Percentiles rank a stretch among this genome's conserved stretches.
Evolutionary conservation across 1,140 invertebrate genomes (phyloP).

Genomic region (Drosophila mayri): DNA sequence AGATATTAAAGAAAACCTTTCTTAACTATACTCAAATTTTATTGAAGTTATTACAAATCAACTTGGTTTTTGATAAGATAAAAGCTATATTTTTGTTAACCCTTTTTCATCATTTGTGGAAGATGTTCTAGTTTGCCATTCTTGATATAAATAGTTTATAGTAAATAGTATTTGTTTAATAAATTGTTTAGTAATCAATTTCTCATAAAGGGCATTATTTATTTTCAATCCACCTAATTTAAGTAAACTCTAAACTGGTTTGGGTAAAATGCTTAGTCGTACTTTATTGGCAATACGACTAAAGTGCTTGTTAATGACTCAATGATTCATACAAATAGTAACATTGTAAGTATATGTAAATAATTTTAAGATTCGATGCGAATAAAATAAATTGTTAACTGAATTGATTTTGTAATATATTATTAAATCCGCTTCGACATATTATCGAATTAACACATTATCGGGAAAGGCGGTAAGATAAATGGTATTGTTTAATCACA

Average conservation of each 20-base stretch:
- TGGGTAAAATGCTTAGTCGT: not conserved
- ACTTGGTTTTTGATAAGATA: not conserved
- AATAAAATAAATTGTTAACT: constrained; percentile 3
- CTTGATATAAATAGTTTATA: not conserved
- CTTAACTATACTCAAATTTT: not conserved
- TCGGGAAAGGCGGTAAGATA: not conserved
- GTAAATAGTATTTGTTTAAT: not conserved
- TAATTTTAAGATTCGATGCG: not conserved
- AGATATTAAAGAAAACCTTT: not conserved
- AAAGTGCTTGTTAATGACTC: not conserved
- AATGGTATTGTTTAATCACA: not conserved
- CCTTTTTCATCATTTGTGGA: not conserved
- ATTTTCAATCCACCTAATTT: too few species aligned
- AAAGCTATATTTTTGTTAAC: not conserved
- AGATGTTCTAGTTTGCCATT: not conserved
- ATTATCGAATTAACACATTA: constrained; percentile 1
- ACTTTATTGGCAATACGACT: not conserved
- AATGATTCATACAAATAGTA: not conserved
- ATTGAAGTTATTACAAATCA: not conserved
- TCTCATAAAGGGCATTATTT: not conserved
- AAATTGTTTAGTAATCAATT: not conserved
- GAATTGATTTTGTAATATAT: constrained; percentile 8
- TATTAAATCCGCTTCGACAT: not conserved
- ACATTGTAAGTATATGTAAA: constrained; percentile 4
- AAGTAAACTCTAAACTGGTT: not conserved